phyloP scores from a whole-genome alignment of 2,113 vertebrate genomes.

The Falcunculus frontatus region DNA sequence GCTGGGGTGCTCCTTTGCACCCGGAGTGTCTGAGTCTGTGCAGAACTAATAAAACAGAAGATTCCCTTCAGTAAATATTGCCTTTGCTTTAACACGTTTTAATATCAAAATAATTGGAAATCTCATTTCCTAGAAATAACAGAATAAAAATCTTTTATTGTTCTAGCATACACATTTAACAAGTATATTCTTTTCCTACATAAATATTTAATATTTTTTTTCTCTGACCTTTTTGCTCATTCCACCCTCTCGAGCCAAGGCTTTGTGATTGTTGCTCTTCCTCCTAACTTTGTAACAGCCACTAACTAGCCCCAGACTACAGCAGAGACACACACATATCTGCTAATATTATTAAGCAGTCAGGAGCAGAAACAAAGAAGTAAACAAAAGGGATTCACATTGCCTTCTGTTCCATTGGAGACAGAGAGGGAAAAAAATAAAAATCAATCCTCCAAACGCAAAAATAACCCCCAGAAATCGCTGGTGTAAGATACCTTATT shows the following conservation, averaged over 20 bases:
- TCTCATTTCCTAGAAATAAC: neutral
- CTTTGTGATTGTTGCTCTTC: neutral
- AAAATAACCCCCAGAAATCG: neutral
- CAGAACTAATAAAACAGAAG: neutral
- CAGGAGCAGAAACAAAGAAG: slow-evolving; percentile 42
- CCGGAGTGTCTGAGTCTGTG: neutral
- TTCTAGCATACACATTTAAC: fast-evolving
- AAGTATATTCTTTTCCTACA: neutral
- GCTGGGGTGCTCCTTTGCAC: neutral
- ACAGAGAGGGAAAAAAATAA: neutral
- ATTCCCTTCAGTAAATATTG: neutral
- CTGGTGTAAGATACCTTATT: neutral
- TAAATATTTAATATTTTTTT: neutral
- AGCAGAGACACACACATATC: neutral
- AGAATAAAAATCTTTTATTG: neutral
- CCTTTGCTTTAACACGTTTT: neutral
- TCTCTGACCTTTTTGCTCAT: neutral
- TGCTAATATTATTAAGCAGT: slow-evolving; percentile 21
- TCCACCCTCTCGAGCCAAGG: neutral
- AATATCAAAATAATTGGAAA: neutral
- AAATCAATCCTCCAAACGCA: neutral
- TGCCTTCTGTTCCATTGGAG: slow-evolving; percentile 33
- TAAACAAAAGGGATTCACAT: slow-evolving; percentile 49
- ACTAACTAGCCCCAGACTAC: neutral
- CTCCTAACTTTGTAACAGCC: neutral